Percentiles rank a stretch among this genome's conserved stretches.
Evolutionary conservation across 2,113 vertebrate genomes (phyloP).

Genomic region (Noturus placidus): DNA sequence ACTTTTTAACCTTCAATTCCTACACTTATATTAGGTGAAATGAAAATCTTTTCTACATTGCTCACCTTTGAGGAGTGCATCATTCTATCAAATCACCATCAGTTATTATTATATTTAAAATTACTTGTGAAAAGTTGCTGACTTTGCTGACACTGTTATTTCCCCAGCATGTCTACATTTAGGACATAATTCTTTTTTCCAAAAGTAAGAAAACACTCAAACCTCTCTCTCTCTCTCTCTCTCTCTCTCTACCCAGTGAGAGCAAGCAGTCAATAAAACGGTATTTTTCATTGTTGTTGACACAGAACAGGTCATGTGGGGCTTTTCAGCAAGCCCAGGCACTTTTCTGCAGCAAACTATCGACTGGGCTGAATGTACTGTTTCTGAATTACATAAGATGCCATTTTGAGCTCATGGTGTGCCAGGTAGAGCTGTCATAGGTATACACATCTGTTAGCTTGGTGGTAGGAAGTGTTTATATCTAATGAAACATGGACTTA

Average conservation of each 20-base stretch:
- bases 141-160: background rate
- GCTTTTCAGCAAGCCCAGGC: conserved; percentile 45
- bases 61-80: background rate
- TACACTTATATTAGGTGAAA: conserved; percentile 11
- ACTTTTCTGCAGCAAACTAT: conserved; percentile 51
- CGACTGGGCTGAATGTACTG: conserved; percentile 56
- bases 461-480: background rate
- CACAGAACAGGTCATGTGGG: conserved; percentile 36
- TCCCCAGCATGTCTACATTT: background rate
- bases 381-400: conserved; percentile 63
- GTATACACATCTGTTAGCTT: background rate
- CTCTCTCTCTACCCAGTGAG: conserved; percentile 4
- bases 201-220: conserved; percentile 10
- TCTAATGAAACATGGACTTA: background rate
- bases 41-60: background rate
- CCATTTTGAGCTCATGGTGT: conserved; percentile 54
- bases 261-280: conserved; percentile 40
- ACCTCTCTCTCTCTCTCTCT: background rate
- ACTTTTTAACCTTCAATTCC: background rate
- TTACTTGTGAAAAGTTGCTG: background rate
- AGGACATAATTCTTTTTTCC: background rate
- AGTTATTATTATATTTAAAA: background rate
- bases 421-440: conserved; percentile 43
- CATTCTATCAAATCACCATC: background rate
- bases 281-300: conserved; percentile 34